phyloP scores from a whole-genome alignment of 2,797 vertebrate genomes.

The Mallotus villosus region DNA sequence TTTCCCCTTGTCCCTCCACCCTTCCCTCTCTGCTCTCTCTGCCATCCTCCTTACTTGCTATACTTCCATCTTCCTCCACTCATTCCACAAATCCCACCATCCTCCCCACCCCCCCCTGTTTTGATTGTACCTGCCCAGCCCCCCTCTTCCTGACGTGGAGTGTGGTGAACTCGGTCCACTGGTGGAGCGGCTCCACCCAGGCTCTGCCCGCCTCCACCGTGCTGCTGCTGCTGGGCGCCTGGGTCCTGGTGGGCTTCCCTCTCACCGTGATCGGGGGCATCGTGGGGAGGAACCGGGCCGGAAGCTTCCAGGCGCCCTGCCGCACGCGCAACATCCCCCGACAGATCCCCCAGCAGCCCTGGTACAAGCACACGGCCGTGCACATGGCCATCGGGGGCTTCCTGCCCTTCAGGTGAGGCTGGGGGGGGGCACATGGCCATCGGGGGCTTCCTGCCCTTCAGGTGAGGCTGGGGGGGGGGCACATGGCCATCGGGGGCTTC shows the following conservation, averaged over 20 bases:
- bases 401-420: conserved; percentile 89
- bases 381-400: conserved; percentile 95
- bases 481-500: conserved; percentile 94
- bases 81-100: neutral
- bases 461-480: conserved; percentile 74
- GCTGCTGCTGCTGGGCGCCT: conserved; percentile 86
- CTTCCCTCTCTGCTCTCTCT: too few relatives aligned
- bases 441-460: conserved; percentile 94
- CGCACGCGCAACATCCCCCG: conserved; percentile 90
- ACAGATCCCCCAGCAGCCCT: conserved; percentile 88
- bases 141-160: conserved; percentile 93
- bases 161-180: conserved; percentile 90
- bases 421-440: conserved; percentile 85
- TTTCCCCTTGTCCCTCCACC: too few relatives aligned
- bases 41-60: neutral
- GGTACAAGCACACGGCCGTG: conserved; percentile 87
- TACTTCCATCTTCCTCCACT: neutral
- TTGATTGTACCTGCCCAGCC: conserved; percentile 62
- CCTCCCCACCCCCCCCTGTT: too few relatives aligned
- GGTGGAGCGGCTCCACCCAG: conserved; percentile 92
- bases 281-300: conserved; percentile 88
- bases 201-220: conserved; percentile 89
- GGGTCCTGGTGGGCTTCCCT: conserved; percentile 91
- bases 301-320: conserved; percentile 86
- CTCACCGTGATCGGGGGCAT: conserved; percentile 92